A percentile compares a stretch with the other conserved stretches of the same genome.
These are phyloP conservation scores for Rhea pennata DNA, from an alignment of 2,113 vertebrate genomes.

Conservation along the genomic window DNA sequence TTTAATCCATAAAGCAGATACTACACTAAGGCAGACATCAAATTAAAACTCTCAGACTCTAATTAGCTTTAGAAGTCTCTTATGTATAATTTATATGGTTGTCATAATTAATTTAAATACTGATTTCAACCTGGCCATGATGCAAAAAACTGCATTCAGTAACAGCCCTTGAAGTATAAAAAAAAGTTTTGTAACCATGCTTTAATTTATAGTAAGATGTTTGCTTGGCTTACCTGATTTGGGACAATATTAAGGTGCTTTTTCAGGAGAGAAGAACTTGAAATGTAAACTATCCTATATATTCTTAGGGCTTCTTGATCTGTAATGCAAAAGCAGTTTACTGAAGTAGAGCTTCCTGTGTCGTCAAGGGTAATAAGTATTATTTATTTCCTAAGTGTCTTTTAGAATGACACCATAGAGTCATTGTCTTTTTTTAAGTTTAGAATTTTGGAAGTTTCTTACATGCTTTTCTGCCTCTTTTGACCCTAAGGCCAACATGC, in stretches of 20 bases:
- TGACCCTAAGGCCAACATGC: not conserved
- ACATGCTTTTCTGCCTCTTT: not conserved
- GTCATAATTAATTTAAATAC: conserved; percentile 85
- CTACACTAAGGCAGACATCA: conserved; percentile 79
- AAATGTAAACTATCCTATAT: not conserved
- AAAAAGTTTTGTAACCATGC: not conserved
- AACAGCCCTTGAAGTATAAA: not conserved
- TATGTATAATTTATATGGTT: conserved; percentile 84
- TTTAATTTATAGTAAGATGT: not conserved
- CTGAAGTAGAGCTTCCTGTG: not conserved
- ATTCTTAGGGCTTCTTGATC: not conserved
- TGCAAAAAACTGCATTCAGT: conserved; percentile 59
- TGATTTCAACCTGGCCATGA: conserved; percentile 75
- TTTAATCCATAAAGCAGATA: conserved; percentile 83
- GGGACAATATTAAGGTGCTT: not conserved
- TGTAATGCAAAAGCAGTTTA: not conserved
- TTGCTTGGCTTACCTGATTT: not conserved
- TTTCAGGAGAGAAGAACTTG: not conserved
- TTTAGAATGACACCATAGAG: not conserved
- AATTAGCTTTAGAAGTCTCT: conserved; percentile 84
- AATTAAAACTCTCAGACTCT: conserved; percentile 81
- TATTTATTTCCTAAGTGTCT: not conserved
- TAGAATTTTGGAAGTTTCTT: not conserved
- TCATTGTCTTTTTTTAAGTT: not conserved
- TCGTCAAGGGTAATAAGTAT: not conserved